A percentile compares a stretch with the other conserved stretches of the same genome.
Conservation (phyloP, 2,888 invertebrate genomes). For the Lasioglossum morio region DNA sequence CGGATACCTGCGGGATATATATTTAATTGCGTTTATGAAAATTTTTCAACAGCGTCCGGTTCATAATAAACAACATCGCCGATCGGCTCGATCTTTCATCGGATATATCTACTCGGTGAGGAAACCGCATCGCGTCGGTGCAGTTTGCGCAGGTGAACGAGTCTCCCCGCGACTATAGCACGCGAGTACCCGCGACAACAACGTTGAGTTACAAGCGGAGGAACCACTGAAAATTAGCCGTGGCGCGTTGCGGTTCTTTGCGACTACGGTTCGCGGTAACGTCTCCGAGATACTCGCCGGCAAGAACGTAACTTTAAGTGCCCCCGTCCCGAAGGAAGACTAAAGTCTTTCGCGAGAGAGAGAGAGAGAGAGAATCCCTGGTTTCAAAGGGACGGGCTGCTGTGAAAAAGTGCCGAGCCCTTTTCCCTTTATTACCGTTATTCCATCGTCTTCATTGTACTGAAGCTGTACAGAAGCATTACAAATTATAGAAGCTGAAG, state of each 20-base stretch:
- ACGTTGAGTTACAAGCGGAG: slow-evolving; percentile 44
- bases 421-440: slow-evolving; percentile 17
- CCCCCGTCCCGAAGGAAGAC: slow-evolving; percentile 23
- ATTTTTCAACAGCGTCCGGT: slow-evolving; percentile 10
- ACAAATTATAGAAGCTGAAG: not conserved
- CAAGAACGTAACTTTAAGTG: slow-evolving; percentile 24
- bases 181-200: not conserved
- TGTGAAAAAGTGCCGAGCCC: slow-evolving; percentile 7
- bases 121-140: not conserved
- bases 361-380: not conserved
- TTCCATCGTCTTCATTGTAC: not conserved
- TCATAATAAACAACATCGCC: slow-evolving; percentile 26
- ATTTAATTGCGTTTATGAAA: slow-evolving; percentile 24
- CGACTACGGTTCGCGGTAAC: slow-evolving; percentile 43
- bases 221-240: slow-evolving; percentile 61
- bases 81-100: slow-evolving; percentile 11
- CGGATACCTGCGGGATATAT: slow-evolving; percentile 13
- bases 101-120: not conserved
- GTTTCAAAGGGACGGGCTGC: not conserved
- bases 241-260: slow-evolving; percentile 57
- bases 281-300: slow-evolving; percentile 28
- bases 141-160: not conserved
- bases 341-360: not conserved
- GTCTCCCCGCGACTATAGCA: not conserved
- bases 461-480: not conserved